Evolutionary conservation across 2,113 vertebrate genomes (phyloP).

Genomic region (Megalops atlanticus): DNA sequence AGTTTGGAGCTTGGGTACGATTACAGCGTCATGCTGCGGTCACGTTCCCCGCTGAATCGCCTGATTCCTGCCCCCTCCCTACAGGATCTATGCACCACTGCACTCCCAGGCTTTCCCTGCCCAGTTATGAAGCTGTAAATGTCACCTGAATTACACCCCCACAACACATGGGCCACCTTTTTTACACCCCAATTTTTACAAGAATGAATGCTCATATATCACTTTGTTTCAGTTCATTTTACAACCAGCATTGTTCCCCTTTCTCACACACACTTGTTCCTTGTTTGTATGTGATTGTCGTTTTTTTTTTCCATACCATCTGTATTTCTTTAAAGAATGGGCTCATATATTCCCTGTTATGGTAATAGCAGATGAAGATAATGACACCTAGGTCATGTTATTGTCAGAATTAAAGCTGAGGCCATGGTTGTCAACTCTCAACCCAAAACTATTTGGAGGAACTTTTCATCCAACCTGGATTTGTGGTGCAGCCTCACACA

Average conservation of each 20-base stretch:
- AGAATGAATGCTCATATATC: slow-evolving; percentile 55
- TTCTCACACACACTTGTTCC: background rate
- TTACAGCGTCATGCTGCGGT: slow-evolving; percentile 64
- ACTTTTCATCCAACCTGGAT: no score
- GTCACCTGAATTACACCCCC: slow-evolving; percentile 63
- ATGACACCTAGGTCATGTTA: background rate
- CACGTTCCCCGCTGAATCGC: slow-evolving; percentile 40
- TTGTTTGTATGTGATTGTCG: background rate
- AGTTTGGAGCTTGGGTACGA: slow-evolving; percentile 53
- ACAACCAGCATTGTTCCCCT: background rate
- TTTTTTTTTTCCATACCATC: background rate
- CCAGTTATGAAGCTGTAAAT: slow-evolving; percentile 67
- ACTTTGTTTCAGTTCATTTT: slow-evolving; percentile 48
- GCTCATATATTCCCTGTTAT: background rate
- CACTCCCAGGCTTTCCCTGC: slow-evolving; percentile 44
- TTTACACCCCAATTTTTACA: slow-evolving; percentile 39
- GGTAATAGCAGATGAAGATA: background rate
- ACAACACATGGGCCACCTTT: slow-evolving; percentile 49
- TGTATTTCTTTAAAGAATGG: background rate
- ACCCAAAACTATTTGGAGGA: no score
- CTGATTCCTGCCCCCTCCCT: slow-evolving; percentile 19
- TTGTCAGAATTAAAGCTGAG: background rate
- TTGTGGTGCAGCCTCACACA: no score
- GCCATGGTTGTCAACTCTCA: background rate
- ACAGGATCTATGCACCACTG: slow-evolving; percentile 50